These are phyloP conservation scores for Ceyx cyanopectus DNA, from an alignment of 2,113 vertebrate species.

Conservation along the genomic window DNA sequence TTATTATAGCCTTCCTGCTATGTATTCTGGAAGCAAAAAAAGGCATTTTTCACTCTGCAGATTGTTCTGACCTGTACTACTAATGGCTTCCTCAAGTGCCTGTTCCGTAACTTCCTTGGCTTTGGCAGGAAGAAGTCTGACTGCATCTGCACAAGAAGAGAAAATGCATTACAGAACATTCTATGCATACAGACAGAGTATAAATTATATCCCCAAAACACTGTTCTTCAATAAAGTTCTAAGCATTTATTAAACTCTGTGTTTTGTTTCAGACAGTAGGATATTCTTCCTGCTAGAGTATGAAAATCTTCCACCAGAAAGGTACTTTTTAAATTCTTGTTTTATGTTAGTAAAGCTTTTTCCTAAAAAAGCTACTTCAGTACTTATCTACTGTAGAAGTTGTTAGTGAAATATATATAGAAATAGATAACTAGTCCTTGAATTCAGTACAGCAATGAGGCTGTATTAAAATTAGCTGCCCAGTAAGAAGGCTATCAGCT, in stretches of 20 bases:
- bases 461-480: background rate
- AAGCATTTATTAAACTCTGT: background rate
- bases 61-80: constrained; percentile 91
- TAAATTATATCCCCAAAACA: background rate
- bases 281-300: background rate
- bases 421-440: background rate
- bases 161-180: background rate
- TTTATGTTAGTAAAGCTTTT: background rate
- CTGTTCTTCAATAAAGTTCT: background rate
- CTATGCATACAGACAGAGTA: background rate
- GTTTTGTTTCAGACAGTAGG: background rate
- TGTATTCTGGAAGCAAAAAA: background rate
- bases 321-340: background rate
- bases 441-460: background rate
- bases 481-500: background rate
- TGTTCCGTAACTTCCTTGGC: constrained; percentile 88
- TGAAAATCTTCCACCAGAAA: background rate
- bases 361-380: background rate
- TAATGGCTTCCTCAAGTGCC: constrained; percentile 92
- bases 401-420: background rate
- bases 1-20: background rate
- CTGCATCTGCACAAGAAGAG: constrained; percentile 79
- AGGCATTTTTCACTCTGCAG: background rate
- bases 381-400: background rate
- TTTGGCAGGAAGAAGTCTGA: constrained; percentile 94